A percentile compares a stretch with the other conserved stretches of the same genome.
Evolutionary conservation across 2,888 invertebrate genomes (phyloP).

Genomic region (Serrognathus titanus): DNA sequence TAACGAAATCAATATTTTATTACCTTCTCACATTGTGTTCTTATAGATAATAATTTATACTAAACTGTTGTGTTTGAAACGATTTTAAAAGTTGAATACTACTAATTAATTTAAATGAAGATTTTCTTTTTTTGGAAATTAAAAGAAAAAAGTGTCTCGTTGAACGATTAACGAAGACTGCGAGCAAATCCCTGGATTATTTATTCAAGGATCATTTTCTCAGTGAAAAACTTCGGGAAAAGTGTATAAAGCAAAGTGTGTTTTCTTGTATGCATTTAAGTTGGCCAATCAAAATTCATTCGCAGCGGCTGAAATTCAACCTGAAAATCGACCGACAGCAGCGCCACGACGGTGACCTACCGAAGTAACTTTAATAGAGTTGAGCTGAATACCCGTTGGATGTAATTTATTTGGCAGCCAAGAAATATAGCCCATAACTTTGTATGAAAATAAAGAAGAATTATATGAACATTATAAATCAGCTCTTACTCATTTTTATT

Average conservation of each 20-base stretch:
- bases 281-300: constrained; percentile 27
- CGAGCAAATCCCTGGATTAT: no score
- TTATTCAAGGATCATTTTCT: no score
- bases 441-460: constrained; percentile 53
- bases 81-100: no score
- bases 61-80: no score
- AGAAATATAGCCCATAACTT: constrained; percentile 52
- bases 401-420: constrained; percentile 51
- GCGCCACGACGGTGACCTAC: constrained; percentile 44
- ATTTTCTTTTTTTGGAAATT: no score
- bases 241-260: constrained; percentile 11
- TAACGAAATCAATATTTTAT: no score
- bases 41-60: no score
- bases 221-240: no score
- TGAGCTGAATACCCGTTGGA: constrained; percentile 48
- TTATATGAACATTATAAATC: constrained; percentile 52
- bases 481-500: constrained; percentile 49
- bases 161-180: no score
- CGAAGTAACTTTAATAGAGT: constrained; percentile 51
- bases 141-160: no score
- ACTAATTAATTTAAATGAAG: no score
- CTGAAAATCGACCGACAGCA: constrained; percentile 27
- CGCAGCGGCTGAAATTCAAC: constrained; percentile 22
- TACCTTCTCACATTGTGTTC: no score
- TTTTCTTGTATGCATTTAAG: constrained; percentile 25